Evolutionary conservation across 2,113 vertebrate genomes (phyloP), one percentile per base, ranked within the genome.

Genomic region (Cariama cristata): DNA sequence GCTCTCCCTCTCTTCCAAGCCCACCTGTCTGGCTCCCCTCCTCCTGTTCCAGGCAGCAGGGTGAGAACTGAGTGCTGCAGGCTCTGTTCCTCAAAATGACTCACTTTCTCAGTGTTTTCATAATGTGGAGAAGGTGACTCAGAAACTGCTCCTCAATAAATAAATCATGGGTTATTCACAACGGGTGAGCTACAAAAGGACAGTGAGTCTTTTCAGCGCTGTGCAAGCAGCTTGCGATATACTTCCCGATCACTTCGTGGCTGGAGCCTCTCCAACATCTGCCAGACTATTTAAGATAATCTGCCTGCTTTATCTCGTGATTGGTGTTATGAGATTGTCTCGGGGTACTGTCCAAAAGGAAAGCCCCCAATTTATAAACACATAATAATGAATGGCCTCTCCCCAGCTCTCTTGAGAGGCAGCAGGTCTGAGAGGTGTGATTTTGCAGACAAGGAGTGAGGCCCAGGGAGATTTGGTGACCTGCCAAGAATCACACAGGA

Each of bases 401-500:
- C 83, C 89, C 27, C 60, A 45, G 53, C 86, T 75, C 86, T 75
- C 64, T 80, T 3, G 0, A 1, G 8, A 85, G 74, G 91, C 94
- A 79, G 89, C 73, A 84, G 93, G 86, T 96, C 86, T 8, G 0
- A 79, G 91, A 96, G 93, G 97, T 96, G 94, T 91, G 92, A 97
- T 93, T 96, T 88, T 90, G 77, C 83, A 97, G 94, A 85, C 89
- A 87, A 58, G 58, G 91, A 95, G n/a, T 59, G 93, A 96, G 89
- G 91, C 91, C 91, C 84, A 88, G 6, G 38, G 69, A 95, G 93
- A 96, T 90, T 89, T 96, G 96, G 93, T 89, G 60, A 87, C 86
- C 42, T 76, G 95, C 96, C 96, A 95, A 97, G 63, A 93, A 96
- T 96, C 93, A 97, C 86, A 97, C 80, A 97, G 95, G 94, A 97